Base-by-base conservation (phyloP, 2,113 vertebrate species). In the Colius striatus region DNA sequence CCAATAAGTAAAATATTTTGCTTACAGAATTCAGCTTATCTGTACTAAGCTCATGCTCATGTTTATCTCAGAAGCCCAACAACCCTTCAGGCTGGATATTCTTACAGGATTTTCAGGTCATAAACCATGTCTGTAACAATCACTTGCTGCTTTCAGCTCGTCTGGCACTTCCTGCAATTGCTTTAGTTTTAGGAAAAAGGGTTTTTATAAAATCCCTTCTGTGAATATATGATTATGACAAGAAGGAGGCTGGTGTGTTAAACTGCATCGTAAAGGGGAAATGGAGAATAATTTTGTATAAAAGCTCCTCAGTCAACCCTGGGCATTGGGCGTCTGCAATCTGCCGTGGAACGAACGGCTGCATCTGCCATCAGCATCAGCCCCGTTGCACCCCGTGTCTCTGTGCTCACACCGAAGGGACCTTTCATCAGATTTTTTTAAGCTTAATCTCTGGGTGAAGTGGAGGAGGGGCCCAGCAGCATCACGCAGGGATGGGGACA, bases 11-110 rank as follows among this genome's bases (percentile, higher is more conserved):
- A 92, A 86, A 26, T 17, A 7, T 57, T 80, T 62, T 3, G 17
- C 51, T 54, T 19, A 0, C 41, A 77, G 76, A 15, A 5, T 30
- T 79, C 2, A 6, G 36, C 2, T 4, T 21, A 14, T 36, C 79
- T 47, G 63, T 36, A 22, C 78, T 16, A 16, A 20, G 71, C 71
- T 94, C 75, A 25, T 11, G 2, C 83, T 73, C 55, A 3, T 0
- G 0, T 77, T 96, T 96, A 94, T 94, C 95, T 91, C 77, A 3
- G 12, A 27, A 89, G 61, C 95, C 70, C 38, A 63, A 47, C 2
- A 66, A 55, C 74, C 91, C 93, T 67, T 75, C 89, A 25, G 92
- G 93, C 74, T 83, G 90, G 48, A 43, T 89, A 86, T 94, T 16
- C 62, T 82, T 41, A 68, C 29, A 30, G 87, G 90, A 92, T 96